Percentiles rank a stretch among this genome's conserved stretches.
Evolutionary conservation across 2,888 invertebrate genomes (phyloP).

Genomic region (Alentia gelatinosa): DNA sequence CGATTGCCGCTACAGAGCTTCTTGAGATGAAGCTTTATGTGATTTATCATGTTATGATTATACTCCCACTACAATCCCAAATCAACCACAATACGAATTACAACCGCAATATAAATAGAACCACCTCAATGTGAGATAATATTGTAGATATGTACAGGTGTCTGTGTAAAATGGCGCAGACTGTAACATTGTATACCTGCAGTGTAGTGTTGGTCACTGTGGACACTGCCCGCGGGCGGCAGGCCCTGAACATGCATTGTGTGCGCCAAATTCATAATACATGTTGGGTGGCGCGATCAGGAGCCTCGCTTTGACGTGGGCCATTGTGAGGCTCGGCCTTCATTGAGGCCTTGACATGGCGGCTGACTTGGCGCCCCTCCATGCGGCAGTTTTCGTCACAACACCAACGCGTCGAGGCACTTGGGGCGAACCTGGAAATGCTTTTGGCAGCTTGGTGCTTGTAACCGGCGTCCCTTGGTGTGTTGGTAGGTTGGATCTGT

Average conservation of each 20-base stretch:
- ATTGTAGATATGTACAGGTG: too few species aligned
- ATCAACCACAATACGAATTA: too few species aligned
- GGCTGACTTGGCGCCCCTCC: background rate
- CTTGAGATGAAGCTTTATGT: too few species aligned
- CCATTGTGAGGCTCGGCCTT: background rate
- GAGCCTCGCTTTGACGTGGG: background rate
- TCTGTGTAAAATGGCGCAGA: too few species aligned
- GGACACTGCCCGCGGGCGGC: background rate
- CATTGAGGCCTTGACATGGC: background rate
- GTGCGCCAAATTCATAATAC: slow-evolving; percentile 6
- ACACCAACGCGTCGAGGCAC: background rate
- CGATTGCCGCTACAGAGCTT: too few species aligned
- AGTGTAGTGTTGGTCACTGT: too few species aligned
- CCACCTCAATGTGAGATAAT: too few species aligned
- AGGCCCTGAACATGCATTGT: background rate
- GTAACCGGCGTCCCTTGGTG: background rate
- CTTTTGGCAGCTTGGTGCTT: background rate
- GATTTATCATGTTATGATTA: too few species aligned
- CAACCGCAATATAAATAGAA: too few species aligned
- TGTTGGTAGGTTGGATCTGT: background rate
- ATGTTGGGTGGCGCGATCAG: background rate
- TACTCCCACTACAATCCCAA: too few species aligned
- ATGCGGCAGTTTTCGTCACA: background rate
- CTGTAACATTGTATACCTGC: too few species aligned
- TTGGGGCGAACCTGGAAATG: background rate